phyloP scores from a whole-genome alignment of 2,888 invertebrate species.

The Andrena fulva region DNA sequence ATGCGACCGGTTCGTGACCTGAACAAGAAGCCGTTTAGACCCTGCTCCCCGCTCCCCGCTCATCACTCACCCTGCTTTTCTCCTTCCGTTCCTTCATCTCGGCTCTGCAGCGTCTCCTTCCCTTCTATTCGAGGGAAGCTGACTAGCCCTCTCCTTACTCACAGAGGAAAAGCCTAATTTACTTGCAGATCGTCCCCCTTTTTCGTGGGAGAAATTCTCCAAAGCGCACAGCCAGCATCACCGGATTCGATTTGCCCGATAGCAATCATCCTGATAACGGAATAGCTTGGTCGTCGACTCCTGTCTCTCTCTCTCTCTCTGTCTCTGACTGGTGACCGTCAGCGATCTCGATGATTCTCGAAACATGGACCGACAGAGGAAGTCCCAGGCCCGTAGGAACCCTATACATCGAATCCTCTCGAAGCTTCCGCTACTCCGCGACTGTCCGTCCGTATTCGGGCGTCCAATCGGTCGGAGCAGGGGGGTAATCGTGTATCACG shows the following conservation, averaged over 20 bases:
- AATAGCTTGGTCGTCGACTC: not conserved
- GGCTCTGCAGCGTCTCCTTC: constrained; percentile 12
- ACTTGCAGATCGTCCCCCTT: not conserved
- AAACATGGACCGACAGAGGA: constrained; percentile 5
- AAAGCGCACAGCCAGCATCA: not conserved
- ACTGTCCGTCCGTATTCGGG: not conserved
- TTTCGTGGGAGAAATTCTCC: not conserved
- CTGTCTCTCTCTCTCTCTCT: constrained; percentile 8
- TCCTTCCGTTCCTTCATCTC: constrained; percentile 18
- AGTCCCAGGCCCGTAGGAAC: not conserved
- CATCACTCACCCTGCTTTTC: not conserved
- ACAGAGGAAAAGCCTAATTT: constrained; percentile 3
- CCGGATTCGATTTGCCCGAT: not conserved
- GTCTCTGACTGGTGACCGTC: not conserved
- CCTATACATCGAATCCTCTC: constrained; percentile 14
- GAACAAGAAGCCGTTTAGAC: constrained; percentile 55
- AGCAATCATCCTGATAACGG: not conserved
- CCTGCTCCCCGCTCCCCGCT: constrained; percentile 1
- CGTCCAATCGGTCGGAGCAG: not conserved
- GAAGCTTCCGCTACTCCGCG: constrained; percentile 5
- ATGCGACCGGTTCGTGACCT: constrained; percentile 71
- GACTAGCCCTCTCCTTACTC: not conserved
- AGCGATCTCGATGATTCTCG: constrained; percentile 35
- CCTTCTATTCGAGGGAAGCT: constrained; percentile 10
- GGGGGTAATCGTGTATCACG: not conserved